phyloP scores from a whole-genome alignment of 2,113 vertebrate species.

The Psilopsiagon aurifrons region DNA sequence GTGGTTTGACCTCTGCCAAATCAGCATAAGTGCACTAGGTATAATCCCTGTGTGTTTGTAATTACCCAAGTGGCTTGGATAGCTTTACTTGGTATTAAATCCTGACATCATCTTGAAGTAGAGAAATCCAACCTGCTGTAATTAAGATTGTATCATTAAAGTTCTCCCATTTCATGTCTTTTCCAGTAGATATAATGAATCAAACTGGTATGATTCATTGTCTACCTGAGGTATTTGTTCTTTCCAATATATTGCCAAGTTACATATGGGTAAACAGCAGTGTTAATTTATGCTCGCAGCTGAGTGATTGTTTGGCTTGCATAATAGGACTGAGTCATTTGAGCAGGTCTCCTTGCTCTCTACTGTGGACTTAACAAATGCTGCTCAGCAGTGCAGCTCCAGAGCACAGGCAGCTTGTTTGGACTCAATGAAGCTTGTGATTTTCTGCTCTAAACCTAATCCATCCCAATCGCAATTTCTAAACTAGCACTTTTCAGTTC shows the following conservation, averaged over 20 bases:
- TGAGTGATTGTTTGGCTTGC: constrained; percentile 16
- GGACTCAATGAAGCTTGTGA: neutral
- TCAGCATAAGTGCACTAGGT: neutral
- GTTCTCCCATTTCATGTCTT: neutral
- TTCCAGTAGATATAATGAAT: neutral
- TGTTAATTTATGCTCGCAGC: neutral
- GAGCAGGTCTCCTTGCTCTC: constrained; percentile 38
- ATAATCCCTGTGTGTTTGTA: neutral
- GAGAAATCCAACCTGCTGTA: neutral
- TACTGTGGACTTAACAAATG: neutral
- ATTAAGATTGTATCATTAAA: neutral
- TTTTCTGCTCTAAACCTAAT: neutral
- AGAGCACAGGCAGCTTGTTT: neutral
- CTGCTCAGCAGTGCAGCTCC: neutral
- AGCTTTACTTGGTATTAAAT: neutral
- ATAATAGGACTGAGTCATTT: constrained; percentile 10
- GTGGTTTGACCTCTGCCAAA: neutral
- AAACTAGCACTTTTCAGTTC: neutral
- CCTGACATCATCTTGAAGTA: constrained; percentile 21
- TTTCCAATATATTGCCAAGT: constrained; percentile 23
- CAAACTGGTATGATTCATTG: neutral
- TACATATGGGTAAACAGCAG: constrained; percentile 14
- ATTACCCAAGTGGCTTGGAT: constrained; percentile 20
- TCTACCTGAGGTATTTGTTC: neutral
- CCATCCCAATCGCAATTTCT: neutral